These are phyloP conservation scores for Cryptops parisi DNA, from an alignment of 2,888 invertebrate genomes.

Conservation along the genomic window DNA sequence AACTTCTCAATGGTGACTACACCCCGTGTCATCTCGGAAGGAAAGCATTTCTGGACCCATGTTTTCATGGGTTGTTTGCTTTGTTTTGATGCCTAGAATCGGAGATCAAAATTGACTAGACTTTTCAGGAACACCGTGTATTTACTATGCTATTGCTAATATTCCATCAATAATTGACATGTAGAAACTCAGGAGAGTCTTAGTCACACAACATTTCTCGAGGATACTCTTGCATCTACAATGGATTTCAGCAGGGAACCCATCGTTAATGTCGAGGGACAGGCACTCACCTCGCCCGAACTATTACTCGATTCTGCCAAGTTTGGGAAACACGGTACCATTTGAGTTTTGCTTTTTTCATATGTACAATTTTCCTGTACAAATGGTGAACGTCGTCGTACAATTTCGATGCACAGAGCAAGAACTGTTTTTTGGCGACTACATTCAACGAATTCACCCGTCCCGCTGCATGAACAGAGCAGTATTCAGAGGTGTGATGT, in stretches of 20 bases:
- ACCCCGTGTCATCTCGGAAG: too few relatives aligned
- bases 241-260: constrained; percentile 6
- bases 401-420: too few relatives aligned
- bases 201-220: background rate
- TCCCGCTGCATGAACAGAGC: constrained; percentile 8
- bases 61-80: too few relatives aligned
- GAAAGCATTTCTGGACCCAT: too few relatives aligned
- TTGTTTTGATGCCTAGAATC: too few relatives aligned
- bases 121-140: too few relatives aligned
- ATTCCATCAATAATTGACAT: background rate
- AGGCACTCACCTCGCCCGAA: background rate
- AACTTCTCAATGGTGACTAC: too few relatives aligned
- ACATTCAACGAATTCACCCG: constrained; percentile 31
- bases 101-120: too few relatives aligned
- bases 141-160: too few relatives aligned
- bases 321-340: constrained; percentile 29
- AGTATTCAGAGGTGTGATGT: constrained; percentile 3
- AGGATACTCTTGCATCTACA: constrained; percentile 1
- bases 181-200: constrained; percentile 1
- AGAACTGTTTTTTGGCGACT: constrained; percentile 42
- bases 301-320: constrained; percentile 28
- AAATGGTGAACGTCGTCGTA: too few relatives aligned
- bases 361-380: too few relatives aligned
- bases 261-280: background rate
- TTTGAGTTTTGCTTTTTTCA: background rate